These are phyloP conservation scores for Tenodera sinensis DNA, from an alignment of 2,888 invertebrate genomes.

Conservation along the genomic window DNA sequence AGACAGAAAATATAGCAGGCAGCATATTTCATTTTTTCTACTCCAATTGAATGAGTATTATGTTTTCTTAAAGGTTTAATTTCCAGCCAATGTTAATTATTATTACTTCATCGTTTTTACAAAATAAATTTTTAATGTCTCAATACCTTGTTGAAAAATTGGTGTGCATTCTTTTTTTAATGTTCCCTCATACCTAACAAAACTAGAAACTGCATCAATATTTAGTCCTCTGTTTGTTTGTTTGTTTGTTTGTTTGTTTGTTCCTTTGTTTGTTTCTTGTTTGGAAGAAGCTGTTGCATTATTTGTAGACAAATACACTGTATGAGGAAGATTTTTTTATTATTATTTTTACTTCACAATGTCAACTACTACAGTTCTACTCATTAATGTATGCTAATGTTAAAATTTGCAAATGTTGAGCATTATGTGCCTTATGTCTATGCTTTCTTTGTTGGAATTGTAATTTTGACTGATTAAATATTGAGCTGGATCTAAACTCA, in stretches of 20 bases:
- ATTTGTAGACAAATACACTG: background rate
- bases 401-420: slow-evolving; percentile 36
- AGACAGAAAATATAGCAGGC: slow-evolving; percentile 29
- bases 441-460: slow-evolving; percentile 30
- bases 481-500: slow-evolving; percentile 21
- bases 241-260: background rate
- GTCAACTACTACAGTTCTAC: slow-evolving; percentile 7
- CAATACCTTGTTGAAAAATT: slow-evolving; percentile 33
- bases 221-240: background rate
- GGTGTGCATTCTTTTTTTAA: slow-evolving; percentile 31
- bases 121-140: slow-evolving; percentile 36
- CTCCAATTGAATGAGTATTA: slow-evolving; percentile 27
- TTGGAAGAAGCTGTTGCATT: slow-evolving; percentile 19
- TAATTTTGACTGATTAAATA: slow-evolving; percentile 27
- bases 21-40: slow-evolving; percentile 24
- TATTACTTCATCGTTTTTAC: slow-evolving; percentile 35
- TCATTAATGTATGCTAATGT: slow-evolving; percentile 34
- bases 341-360: slow-evolving; percentile 4
- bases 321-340: background rate
- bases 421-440: slow-evolving; percentile 39
- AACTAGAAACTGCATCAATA: slow-evolving; percentile 2
- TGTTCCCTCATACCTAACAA: slow-evolving; percentile 3
- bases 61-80: slow-evolving; percentile 32
- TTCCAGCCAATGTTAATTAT: slow-evolving; percentile 34
- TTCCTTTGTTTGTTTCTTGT: background rate